Base-by-base conservation (phyloP, 2,888 invertebrate genomes). In the Plagiodera versicolora region DNA sequence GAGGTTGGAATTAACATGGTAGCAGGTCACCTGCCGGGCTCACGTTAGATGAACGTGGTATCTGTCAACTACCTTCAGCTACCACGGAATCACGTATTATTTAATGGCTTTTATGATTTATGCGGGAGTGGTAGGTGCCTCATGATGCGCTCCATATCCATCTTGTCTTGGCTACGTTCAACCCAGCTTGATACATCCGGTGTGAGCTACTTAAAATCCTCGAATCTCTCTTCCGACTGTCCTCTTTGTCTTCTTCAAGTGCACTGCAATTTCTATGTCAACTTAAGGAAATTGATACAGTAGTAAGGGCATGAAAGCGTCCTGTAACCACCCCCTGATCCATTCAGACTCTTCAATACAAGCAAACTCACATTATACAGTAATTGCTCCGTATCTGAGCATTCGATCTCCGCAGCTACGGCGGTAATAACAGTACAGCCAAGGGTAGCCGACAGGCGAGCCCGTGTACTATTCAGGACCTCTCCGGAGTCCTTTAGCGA, bases 11-110 rank as follows among this genome's bases (percentile, higher is more conserved):
- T 69, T 72, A 70, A 70, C 66, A 69, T 69, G 66, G 74, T 74
- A 74, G 74, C 74, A 60, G 69, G 66, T 71, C 70, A 68, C 74
- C 74, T 68, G 73, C 68, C 61, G 74, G 66, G 74, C 61, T 50
- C 60, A 71, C 70, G 71, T 71, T 70, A 73, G 73, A 73, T 72
- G 72, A 71, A 67, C 69, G 61, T 66, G 67, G 68, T 72, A 72
- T 72, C 75, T 75, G 75, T 75, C 75, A 75, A 74, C 74, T 71
- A 70, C 71, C 67, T 71, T 69, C 64, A 71, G 71, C 73, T 74
- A 71, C 74, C 73, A 72, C 70, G 67, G 67, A 69, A 70, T 72
- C 72, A 72, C 70, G 72, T 71, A 70, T 69, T 67, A 72, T 70
- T 73, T 73, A 73, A 73, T 72, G 70, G 70, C 70, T 70, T 67